phyloP scores from a whole-genome alignment of 2,888 invertebrate species.

The Sepioteuthis lessoniana region DNA sequence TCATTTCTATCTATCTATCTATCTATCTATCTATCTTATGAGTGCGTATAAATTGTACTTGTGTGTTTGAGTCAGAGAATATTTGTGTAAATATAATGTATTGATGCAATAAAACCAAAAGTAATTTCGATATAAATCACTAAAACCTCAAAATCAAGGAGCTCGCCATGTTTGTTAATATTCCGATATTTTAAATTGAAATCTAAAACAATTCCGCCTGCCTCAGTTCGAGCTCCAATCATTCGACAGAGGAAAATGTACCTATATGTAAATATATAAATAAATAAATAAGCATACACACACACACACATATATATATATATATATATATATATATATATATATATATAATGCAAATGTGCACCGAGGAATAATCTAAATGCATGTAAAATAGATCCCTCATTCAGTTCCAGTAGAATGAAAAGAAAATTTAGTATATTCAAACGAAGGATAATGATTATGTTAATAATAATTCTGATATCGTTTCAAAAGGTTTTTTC shows the following conservation, averaged over 20 bases:
- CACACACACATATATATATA: not conserved
- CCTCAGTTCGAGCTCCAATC: not conserved
- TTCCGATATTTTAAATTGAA: not conserved
- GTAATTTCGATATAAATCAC: not conserved
- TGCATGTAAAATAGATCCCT: not conserved
- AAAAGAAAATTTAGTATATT: too few relatives aligned
- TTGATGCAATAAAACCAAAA: not conserved
- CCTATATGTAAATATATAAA: not conserved
- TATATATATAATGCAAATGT: not conserved
- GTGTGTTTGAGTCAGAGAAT: not conserved
- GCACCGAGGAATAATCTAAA: not conserved
- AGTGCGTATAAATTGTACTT: not conserved
- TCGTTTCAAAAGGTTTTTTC: too few relatives aligned
- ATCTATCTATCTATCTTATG: constrained; percentile 35
- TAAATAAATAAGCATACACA: not conserved
- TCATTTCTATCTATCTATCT: constrained; percentile 1
- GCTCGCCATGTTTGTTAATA: not conserved
- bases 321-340: not conserved
- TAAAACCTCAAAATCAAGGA: not conserved
- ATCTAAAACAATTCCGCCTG: not conserved
- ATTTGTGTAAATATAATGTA: not conserved
- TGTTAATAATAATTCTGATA: too few relatives aligned
- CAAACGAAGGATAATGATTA: too few relatives aligned
- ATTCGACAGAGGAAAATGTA: not conserved
- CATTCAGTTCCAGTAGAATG: not conserved